Conservation (phyloP, 2,797 vertebrate genomes). For the Balearica regulorum region DNA sequence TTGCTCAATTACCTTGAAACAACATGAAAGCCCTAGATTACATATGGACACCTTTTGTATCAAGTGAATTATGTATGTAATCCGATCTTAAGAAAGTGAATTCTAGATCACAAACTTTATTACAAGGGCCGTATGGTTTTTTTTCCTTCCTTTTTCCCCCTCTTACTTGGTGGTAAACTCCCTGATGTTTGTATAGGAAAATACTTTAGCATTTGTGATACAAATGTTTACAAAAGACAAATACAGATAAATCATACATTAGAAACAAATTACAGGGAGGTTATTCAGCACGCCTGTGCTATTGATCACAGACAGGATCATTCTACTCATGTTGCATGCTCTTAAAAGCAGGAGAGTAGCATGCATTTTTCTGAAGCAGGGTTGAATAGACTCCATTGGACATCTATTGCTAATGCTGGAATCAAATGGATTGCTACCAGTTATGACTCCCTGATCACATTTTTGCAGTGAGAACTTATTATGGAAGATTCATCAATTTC, state of each 20-base stretch:
- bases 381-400: not conserved
- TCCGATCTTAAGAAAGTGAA: not conserved
- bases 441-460: not conserved
- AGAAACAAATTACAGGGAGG: not conserved
- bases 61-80: not conserved
- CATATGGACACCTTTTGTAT: not conserved
- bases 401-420: not conserved
- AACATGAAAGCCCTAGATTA: not conserved
- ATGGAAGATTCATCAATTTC: not conserved
- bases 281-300: not conserved
- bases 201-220: not conserved
- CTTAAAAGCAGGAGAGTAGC: not conserved
- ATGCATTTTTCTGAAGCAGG: not conserved
- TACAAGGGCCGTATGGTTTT: not conserved
- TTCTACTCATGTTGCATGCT: not conserved
- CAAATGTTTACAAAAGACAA: not conserved
- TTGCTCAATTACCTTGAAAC: not conserved
- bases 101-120: not conserved
- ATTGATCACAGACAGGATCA: not conserved
- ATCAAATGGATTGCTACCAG: not conserved
- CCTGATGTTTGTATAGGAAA: not conserved
- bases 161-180: not conserved
- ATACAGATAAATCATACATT: not conserved
- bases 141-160: not conserved
- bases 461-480: not conserved